A percentile compares a stretch with the other conserved stretches of the same genome.
Conservation (phyloP, 2,888 invertebrate genomes). For the Tenthredo distinguenda region DNA sequence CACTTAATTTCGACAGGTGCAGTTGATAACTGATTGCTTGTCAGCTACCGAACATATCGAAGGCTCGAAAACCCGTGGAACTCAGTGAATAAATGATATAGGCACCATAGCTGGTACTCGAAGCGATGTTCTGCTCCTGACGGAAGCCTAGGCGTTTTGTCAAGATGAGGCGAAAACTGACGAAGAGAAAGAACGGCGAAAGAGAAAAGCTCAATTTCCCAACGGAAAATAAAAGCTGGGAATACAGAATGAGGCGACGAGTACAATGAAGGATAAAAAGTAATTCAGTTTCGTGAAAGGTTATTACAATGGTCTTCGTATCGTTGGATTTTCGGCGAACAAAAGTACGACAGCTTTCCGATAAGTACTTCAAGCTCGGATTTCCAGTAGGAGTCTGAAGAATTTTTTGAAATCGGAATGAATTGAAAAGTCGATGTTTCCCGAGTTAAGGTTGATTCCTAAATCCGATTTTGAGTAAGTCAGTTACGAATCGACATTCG, state of each 20-base stretch:
- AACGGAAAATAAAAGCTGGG: neutral
- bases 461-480: neutral
- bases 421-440: neutral
- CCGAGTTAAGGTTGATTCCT: neutral
- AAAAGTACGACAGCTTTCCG: constrained; percentile 9
- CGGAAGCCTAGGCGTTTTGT: constrained; percentile 8
- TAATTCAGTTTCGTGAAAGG: neutral
- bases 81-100: constrained; percentile 29
- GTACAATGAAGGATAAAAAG: neutral
- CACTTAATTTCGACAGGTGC: constrained; percentile 16
- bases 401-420: neutral
- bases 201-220: neutral
- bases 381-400: neutral
- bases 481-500: neutral
- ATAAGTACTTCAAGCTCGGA: neutral
- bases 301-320: neutral
- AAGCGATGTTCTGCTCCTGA: constrained; percentile 9
- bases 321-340: neutral
- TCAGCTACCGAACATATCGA: neutral
- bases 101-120: neutral
- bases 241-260: constrained; percentile 4
- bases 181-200: neutral
- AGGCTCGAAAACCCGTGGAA: neutral
- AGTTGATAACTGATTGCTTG: constrained; percentile 24
- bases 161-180: neutral